Conservation (phyloP, 2,797 vertebrate species). For the Naso thynnoides region DNA sequence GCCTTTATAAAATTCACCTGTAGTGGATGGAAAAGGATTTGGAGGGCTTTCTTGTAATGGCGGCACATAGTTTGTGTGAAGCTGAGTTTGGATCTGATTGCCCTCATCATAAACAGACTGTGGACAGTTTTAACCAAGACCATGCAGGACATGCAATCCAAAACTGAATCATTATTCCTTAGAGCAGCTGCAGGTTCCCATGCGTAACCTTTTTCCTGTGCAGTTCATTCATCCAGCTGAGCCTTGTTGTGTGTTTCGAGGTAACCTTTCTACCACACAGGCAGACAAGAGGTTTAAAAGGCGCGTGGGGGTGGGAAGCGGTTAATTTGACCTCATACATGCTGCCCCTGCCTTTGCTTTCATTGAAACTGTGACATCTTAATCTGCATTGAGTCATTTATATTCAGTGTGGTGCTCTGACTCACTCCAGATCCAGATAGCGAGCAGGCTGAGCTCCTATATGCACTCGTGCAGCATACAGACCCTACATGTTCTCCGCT, state of each 20-base stretch:
- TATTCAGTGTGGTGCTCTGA: slow-evolving; percentile 70
- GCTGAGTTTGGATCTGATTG: slow-evolving; percentile 10
- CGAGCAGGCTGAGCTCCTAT: slow-evolving; percentile 46
- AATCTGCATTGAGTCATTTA: slow-evolving; percentile 75
- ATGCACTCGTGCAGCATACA: slow-evolving; percentile 35
- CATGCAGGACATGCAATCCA: slow-evolving; percentile 16
- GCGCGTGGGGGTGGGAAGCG: slow-evolving; percentile 35
- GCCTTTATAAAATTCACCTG: slow-evolving; percentile 25
- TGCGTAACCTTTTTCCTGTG: slow-evolving; percentile 30
- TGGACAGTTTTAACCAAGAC: not conserved
- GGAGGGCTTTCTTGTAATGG: not conserved
- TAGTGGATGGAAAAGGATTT: not conserved
- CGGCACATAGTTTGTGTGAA: slow-evolving; percentile 22
- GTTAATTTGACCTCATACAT: slow-evolving; percentile 71
- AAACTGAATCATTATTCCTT: slow-evolving; percentile 30
- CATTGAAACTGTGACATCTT: slow-evolving; percentile 73
- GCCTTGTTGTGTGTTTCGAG: slow-evolving; percentile 22
- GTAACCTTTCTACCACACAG: slow-evolving; percentile 44
- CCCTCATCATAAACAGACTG: slow-evolving; percentile 22
- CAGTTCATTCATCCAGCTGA: slow-evolving; percentile 24
- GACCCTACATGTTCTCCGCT: slow-evolving; percentile 21
- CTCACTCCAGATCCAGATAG: slow-evolving; percentile 65
- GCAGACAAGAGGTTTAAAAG: slow-evolving; percentile 25
- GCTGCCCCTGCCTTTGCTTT: slow-evolving; percentile 56
- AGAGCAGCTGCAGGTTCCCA: slow-evolving; percentile 29